phyloP scores from a whole-genome alignment of 2,113 vertebrate species.

The Campylomormyrus numenius region DNA sequence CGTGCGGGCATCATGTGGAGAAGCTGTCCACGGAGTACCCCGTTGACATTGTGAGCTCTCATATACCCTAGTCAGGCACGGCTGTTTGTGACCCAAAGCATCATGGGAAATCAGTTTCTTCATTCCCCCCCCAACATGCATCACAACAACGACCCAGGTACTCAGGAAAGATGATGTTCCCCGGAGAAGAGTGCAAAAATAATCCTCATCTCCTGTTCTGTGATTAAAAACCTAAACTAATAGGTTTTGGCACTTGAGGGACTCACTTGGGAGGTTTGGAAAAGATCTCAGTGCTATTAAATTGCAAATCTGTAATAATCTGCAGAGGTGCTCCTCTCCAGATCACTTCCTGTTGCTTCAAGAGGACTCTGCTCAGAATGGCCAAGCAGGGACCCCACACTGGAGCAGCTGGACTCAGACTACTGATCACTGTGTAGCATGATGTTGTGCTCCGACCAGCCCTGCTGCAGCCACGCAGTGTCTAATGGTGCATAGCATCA shows the following conservation, averaged over 20 bases:
- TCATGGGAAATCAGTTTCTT: neutral
- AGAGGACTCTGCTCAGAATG: slow-evolving; percentile 41
- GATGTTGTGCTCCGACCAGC: neutral
- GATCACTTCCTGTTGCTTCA: slow-evolving; percentile 51
- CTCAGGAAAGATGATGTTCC: neutral
- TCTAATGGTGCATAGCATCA: neutral
- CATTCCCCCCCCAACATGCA: neutral
- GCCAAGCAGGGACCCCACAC: slow-evolving; percentile 34
- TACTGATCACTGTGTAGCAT: neutral
- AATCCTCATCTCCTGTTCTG: slow-evolving; percentile 55
- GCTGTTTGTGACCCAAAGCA: neutral
- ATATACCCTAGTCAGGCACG: neutral
- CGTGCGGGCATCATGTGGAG: neutral
- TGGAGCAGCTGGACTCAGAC: neutral
- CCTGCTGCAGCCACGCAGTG: neutral
- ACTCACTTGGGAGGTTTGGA: slow-evolving; percentile 46
- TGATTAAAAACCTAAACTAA: slow-evolving; percentile 66
- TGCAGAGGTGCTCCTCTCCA: slow-evolving; percentile 57
- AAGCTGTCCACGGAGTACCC: neutral
- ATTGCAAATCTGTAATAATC: slow-evolving; percentile 69
- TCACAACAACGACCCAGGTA: neutral
- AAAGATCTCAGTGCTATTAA: slow-evolving; percentile 63
- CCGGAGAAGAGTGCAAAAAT: slow-evolving; percentile 20
- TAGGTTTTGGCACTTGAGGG: slow-evolving; percentile 56
- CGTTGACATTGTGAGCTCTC: neutral